Evolutionary conservation across 2,113 vertebrate species (phyloP), one percentile per base, ranked within the genome.

Genomic region (Dasyprocta punctata): DNA sequence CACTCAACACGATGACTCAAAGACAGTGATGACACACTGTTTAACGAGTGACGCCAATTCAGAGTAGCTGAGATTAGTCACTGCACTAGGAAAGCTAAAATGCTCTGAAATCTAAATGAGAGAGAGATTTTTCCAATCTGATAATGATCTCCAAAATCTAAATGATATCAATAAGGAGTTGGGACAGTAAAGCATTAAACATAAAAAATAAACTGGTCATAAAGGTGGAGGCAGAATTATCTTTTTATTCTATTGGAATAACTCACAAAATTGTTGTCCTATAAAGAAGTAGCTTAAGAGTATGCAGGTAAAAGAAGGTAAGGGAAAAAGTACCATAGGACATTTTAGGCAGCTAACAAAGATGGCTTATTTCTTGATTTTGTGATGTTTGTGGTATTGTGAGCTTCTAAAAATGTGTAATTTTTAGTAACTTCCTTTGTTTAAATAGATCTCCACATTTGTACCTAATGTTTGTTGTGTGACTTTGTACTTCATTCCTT

Each of bases 371-470:
- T 96, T 95, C 36, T 52, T 52, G 60, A 86, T 93, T 89, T 81
- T 52, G 17, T 85, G 49, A 80, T 71, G 5, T 60, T 67, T 85
- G 22, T 30, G 20, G 17, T 83, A 83, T 52, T 65, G 10, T 16
- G 24, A 69, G 13, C 22, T 90, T 82, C 33, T 49, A 85, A 95
- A 90, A 60, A 60, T 71, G 11, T 49, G 0, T 19, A 58, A 89
- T 52, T 52, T 83, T 17, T 30, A 95, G 20, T 85, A 61, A 49
- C 33, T 95, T 94, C 14, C 38, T 91, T 90, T 94, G 38, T 93
- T 47, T 82, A 90, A 95, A 82, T 58, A 95, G 80, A 86, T n/a
- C 80, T 61, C 86, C 19, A 58, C 0, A 75, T 89, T 86, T 86
- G 17, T 73, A 75, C n/a, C 22, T 85, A 84, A 90, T 84, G 87